Base-by-base conservation (phyloP, 2,797 vertebrate genomes). In the Phalloptychus januarius region DNA sequence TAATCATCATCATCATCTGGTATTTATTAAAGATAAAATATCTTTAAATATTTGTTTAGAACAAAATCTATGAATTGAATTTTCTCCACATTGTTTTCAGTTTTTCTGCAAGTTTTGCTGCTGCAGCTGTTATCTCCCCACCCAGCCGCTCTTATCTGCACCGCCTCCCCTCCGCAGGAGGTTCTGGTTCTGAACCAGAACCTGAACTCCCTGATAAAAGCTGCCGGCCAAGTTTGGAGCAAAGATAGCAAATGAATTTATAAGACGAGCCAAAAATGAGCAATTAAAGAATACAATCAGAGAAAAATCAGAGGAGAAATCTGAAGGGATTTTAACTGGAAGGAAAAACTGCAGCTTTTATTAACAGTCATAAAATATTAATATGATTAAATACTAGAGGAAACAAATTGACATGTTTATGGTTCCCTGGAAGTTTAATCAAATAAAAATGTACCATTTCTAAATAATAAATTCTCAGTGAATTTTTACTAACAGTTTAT, bases 91-190 rank as follows among this genome's bases (percentile, higher is more conserved):
- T 11, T 42, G 42, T 12, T 46, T 28, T n/a, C 5, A 2, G 3
- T 28, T 16, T 20, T 52, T 70, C 69, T 33, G 50, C 33, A 48
- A 36, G 15, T 0, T 78, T 70, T 71, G 16, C 16, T 12, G 11
- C 38, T 7, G 71, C 20, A 36, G 28, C 15, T 61, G 72, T 90
- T 92, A 92, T 94, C 92, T 86, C 0, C 1, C 0, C 5, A 2
- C 7, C 15, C 88, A 92, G 73, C 7, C 79, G 5, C 40, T 5
- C 54, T 85, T 93, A 94, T 94, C 92, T 83, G 31, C 77, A 78
- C 84, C 77, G 86, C 77, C 7, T 50, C 78, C 50, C 78, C 86
- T 89, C 88, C 87, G n/a, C 90, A 5, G 18, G 8, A 31, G 46
- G 46, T 7, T 18, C 46, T 20, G 46, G 0, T 48, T 48, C 46